Base-by-base conservation (phyloP, 2,797 vertebrate species). In the Jordanella pulchra region DNA sequence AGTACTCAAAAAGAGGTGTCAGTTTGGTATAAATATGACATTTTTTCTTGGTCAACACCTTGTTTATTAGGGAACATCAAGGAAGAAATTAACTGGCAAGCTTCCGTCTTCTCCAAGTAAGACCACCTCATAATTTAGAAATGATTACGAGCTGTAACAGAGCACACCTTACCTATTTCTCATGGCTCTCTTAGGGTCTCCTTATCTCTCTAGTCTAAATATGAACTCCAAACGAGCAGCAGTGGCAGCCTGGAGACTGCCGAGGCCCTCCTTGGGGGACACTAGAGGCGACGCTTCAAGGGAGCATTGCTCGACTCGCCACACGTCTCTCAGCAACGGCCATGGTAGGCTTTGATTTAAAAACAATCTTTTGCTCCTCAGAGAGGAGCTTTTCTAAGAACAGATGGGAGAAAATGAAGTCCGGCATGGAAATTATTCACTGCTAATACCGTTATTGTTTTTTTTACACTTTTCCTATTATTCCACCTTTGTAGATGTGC, bases 31-130 rank as follows among this genome's bases (percentile, higher is more conserved):
- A 39, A 39, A 65, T 6, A 3, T 45, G 0, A n/a, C 28, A 1
- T 76, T 35, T 27, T 10, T 4, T 53, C 47, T 69, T 13, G 21
- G 67, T 70, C n/a, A 55, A 66, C 1, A 1, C 0, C 10, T 74
- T 72, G 1, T 27, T 48, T 80, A 56, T 42, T 90, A 98, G 97
- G 96, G 87, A 86, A 75, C 86, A 48, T 81, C 89, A 54, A 95
- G 93, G 83, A 95, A 94, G 86, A 95, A 92, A 84, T 84, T 89
- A n/a, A 86, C 86, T 53, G 76, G 83, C 70, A 97, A 94, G 73
- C 95, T 95, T 75, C 93, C 93, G 12, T 89, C 87, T 35, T 96
- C 96, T 73, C 96, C 95, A 67, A 96, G 96, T 98, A 92, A 96
- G 96, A 68, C 42, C n/a, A 5, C 9, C 47, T 80, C 61, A 69